Base-by-base conservation (phyloP, 2,113 vertebrate genomes). In the Neomonachus schauinslandi region DNA sequence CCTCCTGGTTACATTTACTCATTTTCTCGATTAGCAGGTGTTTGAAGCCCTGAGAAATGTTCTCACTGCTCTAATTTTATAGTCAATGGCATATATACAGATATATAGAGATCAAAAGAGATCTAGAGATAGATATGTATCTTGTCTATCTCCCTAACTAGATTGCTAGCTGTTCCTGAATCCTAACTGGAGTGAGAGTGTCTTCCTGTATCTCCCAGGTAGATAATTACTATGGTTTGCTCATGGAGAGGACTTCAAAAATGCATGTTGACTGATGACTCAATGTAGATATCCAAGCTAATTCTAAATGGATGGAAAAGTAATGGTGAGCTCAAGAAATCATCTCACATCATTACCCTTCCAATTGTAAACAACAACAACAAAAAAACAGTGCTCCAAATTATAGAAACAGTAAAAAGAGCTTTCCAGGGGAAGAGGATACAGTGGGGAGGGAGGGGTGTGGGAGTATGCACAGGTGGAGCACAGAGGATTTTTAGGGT, bases 11-110 rank as follows among this genome's bases (percentile, higher is more conserved):
- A 28, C 76, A 95, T 81, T 96, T 96, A 95, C 79, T 71, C 53
- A 65, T 36, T 97, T 93, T 96, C 83, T 95, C 84, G 63, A 92
- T 71, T 88, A 92, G 42, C 33, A 87, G 33, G 28, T 82, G 7
- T 84, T 84, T 53, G 36, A 83, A 92, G 49, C 19, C 57, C 69
- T 90, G 69, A 90, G 87, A 95, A 87, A 69, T 15, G 19, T 96
- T 86, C 86, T 93, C 33, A 10, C 36, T 65, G 49, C 61, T 91
- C 28, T 91, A 51, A 74, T 71, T 80, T 94, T 92, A 93, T n/a
- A 84, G 55, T 67, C 77, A 65, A 77, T 57, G 57, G 71, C 49
- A 79, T 16, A 85, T 14, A 84, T n/a, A 76, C 55, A 88, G 67
- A 77, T 46, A 79, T 2, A 51, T 13, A 61, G 46, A 74, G 59